Base-by-base conservation (phyloP, 2,113 vertebrate genomes). In the Heterocephalus glaber region DNA sequence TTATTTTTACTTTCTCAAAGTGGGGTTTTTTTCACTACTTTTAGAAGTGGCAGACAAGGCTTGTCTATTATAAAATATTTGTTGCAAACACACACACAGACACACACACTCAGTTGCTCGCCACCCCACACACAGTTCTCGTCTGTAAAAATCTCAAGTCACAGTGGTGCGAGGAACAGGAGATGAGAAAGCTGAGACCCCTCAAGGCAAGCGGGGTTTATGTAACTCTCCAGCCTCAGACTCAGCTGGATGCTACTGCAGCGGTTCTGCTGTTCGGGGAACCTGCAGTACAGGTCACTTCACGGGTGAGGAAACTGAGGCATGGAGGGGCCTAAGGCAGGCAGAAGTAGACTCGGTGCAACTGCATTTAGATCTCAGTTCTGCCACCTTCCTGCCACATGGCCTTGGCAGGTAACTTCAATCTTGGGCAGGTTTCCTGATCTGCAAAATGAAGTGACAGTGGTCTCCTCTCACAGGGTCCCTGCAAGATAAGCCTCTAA, bases 21-120 rank as follows among this genome's bases (percentile, higher is more conserved):
- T 90, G 72, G 16, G 47, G 1, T 63, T 92, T 97, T 96, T 81
- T 91, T 49, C 94, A 97, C 14, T 58, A 97, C 97, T 97, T 97
- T 95, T 90, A 92, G 66, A 98, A 98, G 97, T 89, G 97, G 96
- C 97, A 96, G 97, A 47, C 95, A 28, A 98, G 97, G 97, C 97
- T 96, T 86, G 97, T 92, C 97, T 96, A 94, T 94, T 89, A 79
- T n/a, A 89, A 98, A 85, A 41, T 82, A 94, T 97, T 98, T 97
- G 97, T 52, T 97, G 97, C 98, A 97, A 95, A 95, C 93, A 97
- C 60, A 94, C 68, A 58, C 72, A 61, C 86, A 82, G 96, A 9
- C 68, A 61, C 83, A 38, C 83, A 56, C 47, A 44, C 80, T 63
- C 52, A 7, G 87, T 94, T n/a, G 38, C 85, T 94, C 60, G 33